Percentiles rank a stretch among this genome's conserved stretches.
phyloP scores from a whole-genome alignment of 2,888 invertebrate species.

The Orthosia incerta region DNA sequence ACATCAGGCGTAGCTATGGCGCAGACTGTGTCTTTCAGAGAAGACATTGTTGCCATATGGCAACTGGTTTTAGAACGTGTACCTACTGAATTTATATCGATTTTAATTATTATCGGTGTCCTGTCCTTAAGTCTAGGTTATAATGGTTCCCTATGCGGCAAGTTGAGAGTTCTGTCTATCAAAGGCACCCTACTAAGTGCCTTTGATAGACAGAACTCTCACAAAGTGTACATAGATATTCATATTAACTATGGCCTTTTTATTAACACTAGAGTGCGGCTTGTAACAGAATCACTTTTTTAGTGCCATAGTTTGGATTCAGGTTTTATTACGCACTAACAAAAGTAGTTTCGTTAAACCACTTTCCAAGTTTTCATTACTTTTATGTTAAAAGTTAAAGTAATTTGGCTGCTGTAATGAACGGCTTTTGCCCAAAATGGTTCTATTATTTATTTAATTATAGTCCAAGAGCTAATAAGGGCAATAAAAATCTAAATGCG shows the following conservation, averaged over 20 bases:
- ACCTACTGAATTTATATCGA: too few species aligned
- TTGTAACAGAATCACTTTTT: background rate
- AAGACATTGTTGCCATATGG: background rate
- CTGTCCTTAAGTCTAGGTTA: background rate
- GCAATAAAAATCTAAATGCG: constrained; percentile 47
- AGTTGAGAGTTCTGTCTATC: background rate
- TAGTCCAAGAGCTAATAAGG: constrained; percentile 33
- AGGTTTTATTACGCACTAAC: constrained; percentile 30
- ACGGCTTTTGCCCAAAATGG: constrained; percentile 32
- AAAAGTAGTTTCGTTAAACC: constrained; percentile 34
- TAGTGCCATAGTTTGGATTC: constrained; percentile 6
- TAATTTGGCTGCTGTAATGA: constrained; percentile 37
- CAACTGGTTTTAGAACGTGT: background rate
- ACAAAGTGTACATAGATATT: background rate
- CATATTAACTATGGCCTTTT: background rate
- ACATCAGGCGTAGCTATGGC: too few species aligned
- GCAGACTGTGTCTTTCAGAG: too few species aligned
- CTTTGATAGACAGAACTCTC: too few species aligned
- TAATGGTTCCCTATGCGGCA: background rate
- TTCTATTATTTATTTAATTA: constrained; percentile 53
- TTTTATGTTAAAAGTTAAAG: constrained; percentile 52
- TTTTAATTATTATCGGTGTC: too few species aligned
- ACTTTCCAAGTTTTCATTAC: constrained; percentile 61
- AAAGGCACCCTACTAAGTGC: too few species aligned
- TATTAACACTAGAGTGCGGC: background rate